Conservation (phyloP, 2,888 invertebrate genomes). For the Sthenelais limicola region DNA sequence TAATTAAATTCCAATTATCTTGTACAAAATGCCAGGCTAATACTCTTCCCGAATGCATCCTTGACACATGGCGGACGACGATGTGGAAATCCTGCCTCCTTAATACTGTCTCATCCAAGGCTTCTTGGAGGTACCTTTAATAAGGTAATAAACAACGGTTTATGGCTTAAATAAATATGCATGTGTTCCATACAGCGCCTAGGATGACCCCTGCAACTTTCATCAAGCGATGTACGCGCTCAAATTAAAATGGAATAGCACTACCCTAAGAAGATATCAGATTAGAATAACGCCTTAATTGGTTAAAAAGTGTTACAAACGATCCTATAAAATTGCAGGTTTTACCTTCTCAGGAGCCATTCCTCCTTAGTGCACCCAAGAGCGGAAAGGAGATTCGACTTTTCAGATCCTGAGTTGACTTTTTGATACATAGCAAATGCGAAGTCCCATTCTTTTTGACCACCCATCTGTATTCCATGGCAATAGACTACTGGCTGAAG, state of each 20-base stretch:
- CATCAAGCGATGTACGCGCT: background rate
- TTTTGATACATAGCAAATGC: slow-evolving; percentile 72
- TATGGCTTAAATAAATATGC: background rate
- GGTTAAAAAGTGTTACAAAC: too few relatives aligned
- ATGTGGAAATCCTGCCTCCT: slow-evolving; percentile 61
- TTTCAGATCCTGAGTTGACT: slow-evolving; percentile 81
- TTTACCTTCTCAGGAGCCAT: slow-evolving; percentile 73
- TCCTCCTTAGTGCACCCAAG: slow-evolving; percentile 82
- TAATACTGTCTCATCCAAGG: slow-evolving; percentile 55
- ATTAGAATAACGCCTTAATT: too few relatives aligned
- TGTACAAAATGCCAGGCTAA: slow-evolving; percentile 66
- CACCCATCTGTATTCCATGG: slow-evolving; percentile 21
- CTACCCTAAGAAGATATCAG: too few relatives aligned
- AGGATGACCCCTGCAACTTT: background rate
- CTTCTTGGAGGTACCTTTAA: slow-evolving; percentile 59
- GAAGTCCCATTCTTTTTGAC: slow-evolving; percentile 29
- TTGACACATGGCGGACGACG: slow-evolving; percentile 57
- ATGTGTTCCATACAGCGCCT: background rate
- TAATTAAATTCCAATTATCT: slow-evolving; percentile 56
- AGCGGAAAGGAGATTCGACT: slow-evolving; percentile 78
- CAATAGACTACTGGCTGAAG: slow-evolving; percentile 32
- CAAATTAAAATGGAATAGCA: too few relatives aligned
- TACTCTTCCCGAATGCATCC: slow-evolving; percentile 59
- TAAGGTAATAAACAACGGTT: background rate
- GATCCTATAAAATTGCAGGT: background rate